Evolutionary conservation across 2,888 invertebrate species (phyloP).

Genomic region (Drosophila robusta): DNA sequence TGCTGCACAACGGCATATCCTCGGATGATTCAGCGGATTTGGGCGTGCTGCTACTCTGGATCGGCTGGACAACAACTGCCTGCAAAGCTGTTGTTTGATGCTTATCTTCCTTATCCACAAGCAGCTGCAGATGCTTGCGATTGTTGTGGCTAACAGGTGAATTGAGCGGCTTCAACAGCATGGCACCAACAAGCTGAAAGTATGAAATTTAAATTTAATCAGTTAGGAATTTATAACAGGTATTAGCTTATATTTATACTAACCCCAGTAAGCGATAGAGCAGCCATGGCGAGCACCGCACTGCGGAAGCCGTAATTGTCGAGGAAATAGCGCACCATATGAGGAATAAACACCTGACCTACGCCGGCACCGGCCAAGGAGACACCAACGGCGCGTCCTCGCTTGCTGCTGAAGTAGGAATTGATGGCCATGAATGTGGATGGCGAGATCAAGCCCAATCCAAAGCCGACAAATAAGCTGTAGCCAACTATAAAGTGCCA

Average conservation of each 20-base stretch:
- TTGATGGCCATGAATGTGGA: slow-evolving; percentile 90
- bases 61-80: slow-evolving; percentile 47
- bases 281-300: slow-evolving; percentile 88
- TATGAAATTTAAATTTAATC: background rate
- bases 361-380: slow-evolving; percentile 91
- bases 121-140: slow-evolving; percentile 75
- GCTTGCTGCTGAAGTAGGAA: slow-evolving; percentile 89
- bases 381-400: slow-evolving; percentile 90
- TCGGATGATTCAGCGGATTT: background rate
- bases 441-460: slow-evolving; percentile 90
- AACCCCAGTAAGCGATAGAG: slow-evolving; percentile 89
- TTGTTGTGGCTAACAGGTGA: slow-evolving; percentile 81
- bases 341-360: slow-evolving; percentile 91
- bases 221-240: slow-evolving; percentile 1
- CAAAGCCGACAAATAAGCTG: slow-evolving; percentile 87
- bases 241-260: slow-evolving; percentile 62
- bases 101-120: slow-evolving; percentile 65
- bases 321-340: slow-evolving; percentile 88
- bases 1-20: slow-evolving; percentile 58
- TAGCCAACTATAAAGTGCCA: slow-evolving; percentile 87
- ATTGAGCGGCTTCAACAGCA: slow-evolving; percentile 87
- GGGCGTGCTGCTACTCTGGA: slow-evolving; percentile 1
- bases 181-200: slow-evolving; percentile 86
- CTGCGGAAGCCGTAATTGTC: slow-evolving; percentile 88
- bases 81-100: slow-evolving; percentile 39